phyloP scores from a whole-genome alignment of 2,113 vertebrate species.

The Nansenia antarctica region DNA sequence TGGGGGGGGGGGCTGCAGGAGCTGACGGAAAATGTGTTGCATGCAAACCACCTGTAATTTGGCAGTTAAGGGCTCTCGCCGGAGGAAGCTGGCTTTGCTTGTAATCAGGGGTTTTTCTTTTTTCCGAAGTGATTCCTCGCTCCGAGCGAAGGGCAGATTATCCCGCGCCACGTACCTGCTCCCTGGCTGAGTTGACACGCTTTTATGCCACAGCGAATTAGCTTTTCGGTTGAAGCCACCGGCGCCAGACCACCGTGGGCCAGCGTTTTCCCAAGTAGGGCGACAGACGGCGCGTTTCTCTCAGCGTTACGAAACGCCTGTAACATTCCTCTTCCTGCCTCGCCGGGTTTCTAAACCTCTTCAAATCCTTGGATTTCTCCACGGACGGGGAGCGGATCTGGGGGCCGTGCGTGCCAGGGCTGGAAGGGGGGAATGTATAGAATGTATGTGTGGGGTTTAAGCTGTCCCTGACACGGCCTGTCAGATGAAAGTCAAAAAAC shows the following conservation, averaged over 20 bases:
- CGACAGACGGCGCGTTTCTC: background rate
- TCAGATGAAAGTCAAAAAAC: constrained; percentile 27
- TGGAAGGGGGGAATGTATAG: constrained; percentile 52
- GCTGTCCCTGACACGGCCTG: background rate
- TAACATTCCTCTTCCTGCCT: background rate
- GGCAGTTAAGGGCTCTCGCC: constrained; percentile 55
- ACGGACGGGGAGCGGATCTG: background rate
- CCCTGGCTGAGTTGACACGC: background rate
- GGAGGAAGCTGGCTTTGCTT: constrained; percentile 44
- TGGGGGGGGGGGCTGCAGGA: no score
- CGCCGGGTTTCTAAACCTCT: background rate
- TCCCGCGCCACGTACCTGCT: constrained; percentile 28
- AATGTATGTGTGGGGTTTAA: constrained; percentile 32
- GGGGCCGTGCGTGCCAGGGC: constrained; percentile 41
- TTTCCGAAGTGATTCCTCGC: constrained; percentile 25
- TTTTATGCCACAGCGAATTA: constrained; percentile 10
- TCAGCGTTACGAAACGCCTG: background rate
- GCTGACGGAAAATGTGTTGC: constrained; percentile 51
- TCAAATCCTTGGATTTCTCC: background rate
- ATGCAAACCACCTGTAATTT: constrained; percentile 68
- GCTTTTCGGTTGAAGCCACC: background rate
- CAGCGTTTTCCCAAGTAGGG: background rate
- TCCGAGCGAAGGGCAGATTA: constrained; percentile 2
- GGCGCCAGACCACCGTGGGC: background rate
- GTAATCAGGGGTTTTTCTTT: constrained; percentile 39